Base-by-base conservation (phyloP, 2,888 invertebrate genomes). In the Andrena bucephala region DNA sequence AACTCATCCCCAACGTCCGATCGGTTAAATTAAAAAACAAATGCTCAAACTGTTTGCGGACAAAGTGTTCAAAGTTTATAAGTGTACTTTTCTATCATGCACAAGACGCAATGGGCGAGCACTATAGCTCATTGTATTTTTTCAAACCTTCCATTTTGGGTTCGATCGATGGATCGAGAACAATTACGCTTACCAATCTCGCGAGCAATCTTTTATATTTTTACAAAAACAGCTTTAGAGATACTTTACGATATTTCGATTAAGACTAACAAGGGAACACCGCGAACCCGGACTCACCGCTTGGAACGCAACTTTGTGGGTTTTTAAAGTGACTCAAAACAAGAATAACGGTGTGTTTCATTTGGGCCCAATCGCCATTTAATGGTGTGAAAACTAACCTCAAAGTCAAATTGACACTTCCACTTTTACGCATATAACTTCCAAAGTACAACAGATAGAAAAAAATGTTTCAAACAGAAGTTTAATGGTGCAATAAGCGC, bases 141-240 rank as follows among this genome's bases (percentile, higher is more conserved):
- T 77, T 71, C 29, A 65, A 74, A 68, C 68, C 54, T 75, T 82
- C 31, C 36, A 57, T 57, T 65, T 69, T 77, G 10, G 57, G 60
- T 84, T 81, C 84, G 42, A 88, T 81, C 27, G 52, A 80, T 68
- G 62, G 67, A 82, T 79, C 29, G 31, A 77, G 66, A 80, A 82
- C 66, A 74, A 86, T 86, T 89, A 89, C 83, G 87, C 86, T 87
- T 88, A 86, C 73, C 68, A 75, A 82, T 73, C 77, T 69, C 75
- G 74, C 74, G 67, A 85, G 75, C 67, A 62, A 74, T 69, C 74
- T 42, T 85, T 75, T 66, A 77, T 66, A 82, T 62, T 77, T 80
- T 52, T 80, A 76, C 52, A 31, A 81, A 42, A 69, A 42, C 70
- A 24, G 31, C 59, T 20, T 79, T 78, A 86, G 73, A 72, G 48